phyloP scores from a whole-genome alignment of 2,113 vertebrate genomes.

The Barbus barbus region DNA sequence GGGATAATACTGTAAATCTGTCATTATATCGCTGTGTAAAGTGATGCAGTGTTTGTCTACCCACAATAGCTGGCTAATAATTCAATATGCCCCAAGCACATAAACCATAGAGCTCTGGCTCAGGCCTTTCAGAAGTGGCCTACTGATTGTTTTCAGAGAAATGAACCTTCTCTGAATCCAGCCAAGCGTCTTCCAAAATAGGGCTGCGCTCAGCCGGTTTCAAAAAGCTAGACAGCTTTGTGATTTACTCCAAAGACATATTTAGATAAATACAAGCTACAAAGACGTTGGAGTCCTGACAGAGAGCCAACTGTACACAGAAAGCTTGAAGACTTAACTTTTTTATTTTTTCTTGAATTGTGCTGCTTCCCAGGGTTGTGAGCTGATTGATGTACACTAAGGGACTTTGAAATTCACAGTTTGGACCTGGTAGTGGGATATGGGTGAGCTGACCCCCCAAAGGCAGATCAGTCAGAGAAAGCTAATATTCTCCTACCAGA shows the following conservation, averaged over 20 bases:
- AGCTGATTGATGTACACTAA: conserved; percentile 23
- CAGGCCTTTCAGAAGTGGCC: conserved; percentile 42
- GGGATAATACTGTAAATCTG: conserved; percentile 15
- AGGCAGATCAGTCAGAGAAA: conserved; percentile 18
- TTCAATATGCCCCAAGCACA: conserved; percentile 62
- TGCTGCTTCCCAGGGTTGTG: conserved; percentile 17
- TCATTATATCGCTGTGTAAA: conserved; percentile 45
- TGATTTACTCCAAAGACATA: conserved; percentile 73
- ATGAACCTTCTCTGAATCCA: conserved; percentile 57
- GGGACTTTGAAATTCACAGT: conserved; percentile 30
- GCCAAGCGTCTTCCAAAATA: conserved; percentile 65
- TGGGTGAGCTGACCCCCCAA: not conserved
- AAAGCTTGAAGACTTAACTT: conserved; percentile 43
- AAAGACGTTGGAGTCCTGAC: conserved; percentile 61
- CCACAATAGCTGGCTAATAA: conserved; percentile 64
- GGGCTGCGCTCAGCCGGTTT: conserved; percentile 63
- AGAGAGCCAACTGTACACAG: conserved; percentile 50
- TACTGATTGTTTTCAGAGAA: conserved; percentile 58
- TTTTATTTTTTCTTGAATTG: conserved; percentile 15
- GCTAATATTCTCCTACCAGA: conserved; percentile 40
- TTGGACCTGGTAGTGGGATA: not conserved
- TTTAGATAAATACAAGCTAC: conserved; percentile 78
- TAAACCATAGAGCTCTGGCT: conserved; percentile 53
- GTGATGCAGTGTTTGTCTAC: conserved; percentile 31
- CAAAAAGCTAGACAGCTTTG: conserved; percentile 69